A percentile compares a stretch with the other conserved stretches of the same genome.
These are phyloP conservation scores for Hydrozoanthus gracilis DNA, from an alignment of 92 coral and sea anemone species.

Conservation along the genomic window DNA sequence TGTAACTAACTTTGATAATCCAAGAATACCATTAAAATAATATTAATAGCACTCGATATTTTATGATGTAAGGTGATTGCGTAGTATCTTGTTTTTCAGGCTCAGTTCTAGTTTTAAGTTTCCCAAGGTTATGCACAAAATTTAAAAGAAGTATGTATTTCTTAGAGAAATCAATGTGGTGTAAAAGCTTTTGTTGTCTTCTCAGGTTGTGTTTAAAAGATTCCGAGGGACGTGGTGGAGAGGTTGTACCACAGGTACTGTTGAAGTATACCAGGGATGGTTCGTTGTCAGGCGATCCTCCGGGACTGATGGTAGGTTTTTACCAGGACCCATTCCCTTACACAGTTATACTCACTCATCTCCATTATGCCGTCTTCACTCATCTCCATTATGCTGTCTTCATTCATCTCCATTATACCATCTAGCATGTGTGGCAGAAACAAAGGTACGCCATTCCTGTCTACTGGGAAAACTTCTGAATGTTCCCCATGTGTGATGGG, in stretches of 20 bases:
- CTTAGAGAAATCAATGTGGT: background rate
- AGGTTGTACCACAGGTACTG: slow-evolving; percentile 72
- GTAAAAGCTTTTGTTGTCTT: background rate
- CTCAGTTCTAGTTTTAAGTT: no score
- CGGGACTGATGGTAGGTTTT: slow-evolving; percentile 86
- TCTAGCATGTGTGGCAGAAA: no score
- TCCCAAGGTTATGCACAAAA: background rate
- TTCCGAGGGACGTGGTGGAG: background rate
- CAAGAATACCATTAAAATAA: no score
- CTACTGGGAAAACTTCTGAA: no score
- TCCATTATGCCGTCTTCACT: no score
- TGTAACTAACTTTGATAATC: no score
- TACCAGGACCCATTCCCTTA: background rate
- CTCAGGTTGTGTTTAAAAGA: slow-evolving; percentile 23
- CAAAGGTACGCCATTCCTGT: no score
- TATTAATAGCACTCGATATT: no score
- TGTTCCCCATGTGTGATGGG: no score
- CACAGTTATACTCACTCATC: no score
- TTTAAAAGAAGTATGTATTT: background rate
- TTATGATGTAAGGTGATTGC: background rate
- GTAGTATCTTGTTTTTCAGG: background rate
- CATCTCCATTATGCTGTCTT: no score
- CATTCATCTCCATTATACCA: no score
- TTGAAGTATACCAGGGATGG: slow-evolving; percentile 85
- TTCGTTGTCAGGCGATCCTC: slow-evolving; percentile 78